Percentiles rank a stretch among this genome's conserved stretches.
Evolutionary conservation across 2,797 vertebrate species (phyloP).

Genomic region (Amniataba percoides): DNA sequence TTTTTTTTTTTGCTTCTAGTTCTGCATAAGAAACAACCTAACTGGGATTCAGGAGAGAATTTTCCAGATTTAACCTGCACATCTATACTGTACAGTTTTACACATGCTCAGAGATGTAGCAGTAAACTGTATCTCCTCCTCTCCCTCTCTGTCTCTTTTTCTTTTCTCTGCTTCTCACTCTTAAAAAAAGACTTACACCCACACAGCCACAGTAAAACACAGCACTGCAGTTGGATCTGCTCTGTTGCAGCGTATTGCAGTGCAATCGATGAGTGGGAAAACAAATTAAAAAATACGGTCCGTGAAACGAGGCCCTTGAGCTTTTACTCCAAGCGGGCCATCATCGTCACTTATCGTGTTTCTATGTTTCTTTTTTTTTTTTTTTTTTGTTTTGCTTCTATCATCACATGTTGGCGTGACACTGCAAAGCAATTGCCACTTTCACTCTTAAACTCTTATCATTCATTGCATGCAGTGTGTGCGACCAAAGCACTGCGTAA

Average conservation of each 20-base stretch:
- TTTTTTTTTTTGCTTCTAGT: conserved; percentile 27
- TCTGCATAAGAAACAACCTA: conserved; percentile 25
- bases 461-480: conserved; percentile 49
- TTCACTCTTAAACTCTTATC: conserved; percentile 41
- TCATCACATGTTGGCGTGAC: conserved; percentile 36
- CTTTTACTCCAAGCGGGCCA: conserved; percentile 53
- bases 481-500: conserved; percentile 57
- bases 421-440: conserved; percentile 42
- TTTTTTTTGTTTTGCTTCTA: not conserved
- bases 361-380: conserved; percentile 38
- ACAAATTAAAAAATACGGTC: conserved; percentile 68
- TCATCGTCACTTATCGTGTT: conserved; percentile 53
- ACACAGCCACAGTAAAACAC: conserved; percentile 74
- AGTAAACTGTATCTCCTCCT: conserved; percentile 63
- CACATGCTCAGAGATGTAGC: conserved; percentile 64
- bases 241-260: conserved; percentile 74
- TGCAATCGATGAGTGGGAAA: conserved; percentile 66
- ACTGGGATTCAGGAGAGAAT: conserved; percentile 30
- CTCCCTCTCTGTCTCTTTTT: conserved; percentile 26
- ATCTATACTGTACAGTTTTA: conserved; percentile 57
- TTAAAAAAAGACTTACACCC: conserved; percentile 75
- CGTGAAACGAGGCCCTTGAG: conserved; percentile 67
- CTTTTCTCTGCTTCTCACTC: conserved; percentile 70
- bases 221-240: conserved; percentile 73
- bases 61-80: conserved; percentile 36